Percentiles rank a stretch among this genome's conserved stretches.
Evolutionary conservation across 2,888 invertebrate species (phyloP).

Genomic region (Coecobrya sp.): DNA sequence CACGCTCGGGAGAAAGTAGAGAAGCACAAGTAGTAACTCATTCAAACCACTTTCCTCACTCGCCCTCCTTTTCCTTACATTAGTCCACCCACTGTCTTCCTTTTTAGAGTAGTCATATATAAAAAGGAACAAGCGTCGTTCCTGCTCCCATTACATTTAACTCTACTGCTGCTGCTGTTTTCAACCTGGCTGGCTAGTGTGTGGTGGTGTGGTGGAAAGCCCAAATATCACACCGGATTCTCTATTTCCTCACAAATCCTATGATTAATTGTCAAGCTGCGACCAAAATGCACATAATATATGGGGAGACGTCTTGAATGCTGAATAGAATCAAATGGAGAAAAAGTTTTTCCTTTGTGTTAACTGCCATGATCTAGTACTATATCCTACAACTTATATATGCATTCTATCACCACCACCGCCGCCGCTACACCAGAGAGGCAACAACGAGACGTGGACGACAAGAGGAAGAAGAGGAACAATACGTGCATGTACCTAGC

Average conservation of each 20-base stretch:
- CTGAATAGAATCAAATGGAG: conserved; percentile 61
- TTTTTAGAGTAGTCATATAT: conserved; percentile 27
- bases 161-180: conserved; percentile 42
- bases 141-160: conserved; percentile 2
- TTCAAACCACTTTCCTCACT: conserved; percentile 66
- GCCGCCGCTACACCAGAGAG: conserved; percentile 19
- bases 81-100: conserved; percentile 59
- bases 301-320: conserved; percentile 79
- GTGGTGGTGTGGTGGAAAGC: conserved; percentile 65
- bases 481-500: conserved; percentile 27
- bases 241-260: conserved; percentile 80
- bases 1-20: conserved; percentile 19
- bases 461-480: conserved; percentile 30
- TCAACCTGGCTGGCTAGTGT: conserved; percentile 43
- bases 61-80: conserved; percentile 60
- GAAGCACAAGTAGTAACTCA: conserved; percentile 70
- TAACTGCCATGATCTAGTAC: conserved; percentile 51
- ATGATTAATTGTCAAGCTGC: conserved; percentile 83
- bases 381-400: neutral
- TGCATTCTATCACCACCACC: neutral
- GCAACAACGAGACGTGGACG: conserved; percentile 17
- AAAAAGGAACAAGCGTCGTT: conserved; percentile 1
- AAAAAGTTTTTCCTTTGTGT: conserved; percentile 74
- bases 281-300: conserved; percentile 82
- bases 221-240: conserved; percentile 80